Conservation (phyloP, 2,888 invertebrate species). For the Oasisia sp. region DNA sequence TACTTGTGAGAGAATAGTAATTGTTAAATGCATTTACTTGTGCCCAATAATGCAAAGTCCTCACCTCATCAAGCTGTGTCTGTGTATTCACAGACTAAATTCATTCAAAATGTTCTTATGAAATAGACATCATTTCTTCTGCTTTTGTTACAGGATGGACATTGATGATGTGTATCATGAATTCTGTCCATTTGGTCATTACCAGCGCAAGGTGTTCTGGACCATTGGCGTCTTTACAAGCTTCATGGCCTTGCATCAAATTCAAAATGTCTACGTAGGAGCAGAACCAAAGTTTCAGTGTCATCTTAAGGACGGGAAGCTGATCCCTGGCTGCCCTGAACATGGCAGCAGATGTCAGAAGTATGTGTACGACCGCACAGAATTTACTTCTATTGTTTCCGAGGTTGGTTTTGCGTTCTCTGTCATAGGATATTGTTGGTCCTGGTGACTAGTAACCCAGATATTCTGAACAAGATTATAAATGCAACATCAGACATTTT, state of each 20-base stretch:
- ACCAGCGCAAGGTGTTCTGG: conserved; percentile 39
- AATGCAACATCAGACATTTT: too few species aligned
- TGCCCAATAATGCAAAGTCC: too few species aligned
- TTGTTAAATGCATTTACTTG: too few species aligned
- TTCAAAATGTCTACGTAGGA: conserved; percentile 42
- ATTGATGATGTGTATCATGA: conserved; percentile 41
- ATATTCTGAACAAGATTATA: too few species aligned
- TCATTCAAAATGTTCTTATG: background rate
- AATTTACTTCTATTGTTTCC: conserved; percentile 43
- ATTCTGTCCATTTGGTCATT: conserved; percentile 41
- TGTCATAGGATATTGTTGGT: background rate
- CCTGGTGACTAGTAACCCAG: background rate
- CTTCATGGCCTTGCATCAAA: conserved; percentile 39
- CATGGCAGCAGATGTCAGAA: conserved; percentile 30
- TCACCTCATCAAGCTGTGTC: too few species aligned
- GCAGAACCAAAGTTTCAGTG: conserved; percentile 40
- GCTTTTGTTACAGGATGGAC: conserved; percentile 38
- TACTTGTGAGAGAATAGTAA: too few species aligned
- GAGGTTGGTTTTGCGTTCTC: conserved; percentile 34
- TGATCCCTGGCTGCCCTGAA: background rate
- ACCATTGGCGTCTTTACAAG: conserved; percentile 34
- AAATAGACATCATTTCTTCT: background rate
- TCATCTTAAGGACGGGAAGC: background rate
- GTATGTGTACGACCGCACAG: conserved; percentile 33
- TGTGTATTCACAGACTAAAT: too few species aligned